A percentile compares a stretch with the other conserved stretches of the same genome.
Evolutionary conservation across 2,888 invertebrate genomes (phyloP).

Genomic region (Eupithecia subfuscata): DNA sequence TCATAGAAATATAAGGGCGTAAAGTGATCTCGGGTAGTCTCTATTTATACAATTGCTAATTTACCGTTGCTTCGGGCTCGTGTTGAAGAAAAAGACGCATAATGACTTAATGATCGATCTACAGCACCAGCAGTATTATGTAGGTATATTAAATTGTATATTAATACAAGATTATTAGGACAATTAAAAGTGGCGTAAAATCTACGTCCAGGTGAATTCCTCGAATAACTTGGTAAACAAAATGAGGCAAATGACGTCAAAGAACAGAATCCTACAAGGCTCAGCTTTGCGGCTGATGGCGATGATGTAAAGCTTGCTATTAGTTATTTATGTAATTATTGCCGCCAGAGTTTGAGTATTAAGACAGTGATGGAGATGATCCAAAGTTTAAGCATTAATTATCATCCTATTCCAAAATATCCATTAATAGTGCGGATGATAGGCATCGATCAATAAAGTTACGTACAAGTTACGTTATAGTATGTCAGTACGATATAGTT

Average conservation of each 20-base stretch:
- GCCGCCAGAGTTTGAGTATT: not conserved
- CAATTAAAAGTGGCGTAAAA: not conserved
- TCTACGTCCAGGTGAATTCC: not conserved
- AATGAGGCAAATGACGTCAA: not conserved
- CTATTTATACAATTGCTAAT: too few relatives aligned
- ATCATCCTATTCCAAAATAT: not conserved
- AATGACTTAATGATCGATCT: not conserved
- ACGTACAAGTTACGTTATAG: not conserved
- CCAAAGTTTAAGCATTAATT: slow-evolving; percentile 5
- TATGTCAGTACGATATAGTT: not conserved
- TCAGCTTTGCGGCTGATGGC: not conserved
- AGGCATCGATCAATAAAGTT: slow-evolving; percentile 7
- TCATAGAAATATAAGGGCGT: not conserved
- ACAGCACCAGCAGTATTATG: not conserved
- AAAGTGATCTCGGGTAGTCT: not conserved
- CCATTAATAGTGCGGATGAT: not conserved
- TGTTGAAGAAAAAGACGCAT: not conserved
- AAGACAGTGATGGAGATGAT: slow-evolving; percentile 10
- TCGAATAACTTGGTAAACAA: not conserved
- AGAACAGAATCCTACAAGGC: not conserved
- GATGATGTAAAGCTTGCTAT: not conserved
- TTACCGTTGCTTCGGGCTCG: not conserved
- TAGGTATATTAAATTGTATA: too few relatives aligned
- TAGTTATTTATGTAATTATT: not conserved
- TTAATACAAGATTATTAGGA: not conserved